Evolutionary conservation across 2,888 invertebrate genomes (phyloP), one percentile per base, ranked within the genome.

Genomic region (Seira sanloemensis): DNA sequence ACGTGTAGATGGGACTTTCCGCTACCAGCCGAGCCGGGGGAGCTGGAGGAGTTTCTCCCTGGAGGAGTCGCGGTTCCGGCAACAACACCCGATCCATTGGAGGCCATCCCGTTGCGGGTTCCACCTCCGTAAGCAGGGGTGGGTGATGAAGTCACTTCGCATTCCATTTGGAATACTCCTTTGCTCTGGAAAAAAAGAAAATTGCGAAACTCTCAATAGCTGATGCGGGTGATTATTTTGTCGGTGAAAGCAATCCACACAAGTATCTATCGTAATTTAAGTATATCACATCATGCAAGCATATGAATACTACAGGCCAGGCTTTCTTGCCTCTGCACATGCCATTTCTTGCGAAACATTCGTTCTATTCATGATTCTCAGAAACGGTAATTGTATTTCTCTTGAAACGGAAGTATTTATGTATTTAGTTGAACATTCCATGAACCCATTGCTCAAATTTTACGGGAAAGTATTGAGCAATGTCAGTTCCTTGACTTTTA

Each of bases 1-100:
- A 97, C 97, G 91, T 97, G 96, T 85, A 97, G 93, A 90, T 88
- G 86, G 69, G 86, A 86, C 74, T 88, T 89, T 58, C 86, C 75
- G 65, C 86, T 82, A 58, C 86, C 83, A 7, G 76, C 82, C 71
- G 84, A 82, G 2, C 84, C 85, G 62, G 78, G 76, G 19, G 81
- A 84, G 24, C 74, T 77, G 65, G 80, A 27, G 37, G 80, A 73
- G 0, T 58, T 69, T 18, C 86, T 74, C 12, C 75, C 84, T 9
- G 87, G 37, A 4, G 82, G 69, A 27, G 74, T 83, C n/a, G 62
- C 27, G 19, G 37, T 62, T 4, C 78, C 78, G 27, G 82, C 12
- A 19, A n/a, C n/a, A n/a, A 74, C 80, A 46, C 80, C 24, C 26
- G 81, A 75, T 18, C 82, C 82, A 67, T 83, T 83, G 16, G 80